Percentiles rank a stretch among this genome's conserved stretches.
Evolutionary conservation across 2,888 invertebrate species (phyloP).

Genomic region (Heliothis peltigera): DNA sequence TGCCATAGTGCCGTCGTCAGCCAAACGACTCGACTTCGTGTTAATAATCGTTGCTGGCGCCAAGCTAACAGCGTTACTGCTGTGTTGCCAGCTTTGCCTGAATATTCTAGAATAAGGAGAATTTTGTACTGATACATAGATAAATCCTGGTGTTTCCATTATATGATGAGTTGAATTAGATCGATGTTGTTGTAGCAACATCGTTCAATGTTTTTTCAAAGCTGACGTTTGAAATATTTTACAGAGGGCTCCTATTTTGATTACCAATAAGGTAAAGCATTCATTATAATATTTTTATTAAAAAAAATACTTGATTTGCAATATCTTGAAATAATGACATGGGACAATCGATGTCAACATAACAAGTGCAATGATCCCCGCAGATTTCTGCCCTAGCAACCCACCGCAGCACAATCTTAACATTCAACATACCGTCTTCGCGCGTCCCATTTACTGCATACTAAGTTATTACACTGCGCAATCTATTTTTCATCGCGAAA

Average conservation of each 20-base stretch:
- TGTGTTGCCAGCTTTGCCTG: slow-evolving; percentile 18
- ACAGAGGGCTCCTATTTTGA: too few relatives aligned
- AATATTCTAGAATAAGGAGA: background rate
- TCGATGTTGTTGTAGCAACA: background rate
- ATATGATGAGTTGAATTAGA: background rate
- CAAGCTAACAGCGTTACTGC: slow-evolving; percentile 39
- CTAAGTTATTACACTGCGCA: slow-evolving; percentile 53
- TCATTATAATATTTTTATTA: too few relatives aligned
- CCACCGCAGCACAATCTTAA: slow-evolving; percentile 48
- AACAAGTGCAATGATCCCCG: background rate
- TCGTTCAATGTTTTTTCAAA: background rate
- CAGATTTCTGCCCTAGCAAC: slow-evolving; percentile 8
- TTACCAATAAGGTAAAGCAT: too few relatives aligned
- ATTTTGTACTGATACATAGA: background rate
- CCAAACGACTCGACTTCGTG: slow-evolving; percentile 40
- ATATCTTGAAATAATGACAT: too few relatives aligned
- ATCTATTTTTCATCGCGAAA: slow-evolving; percentile 60
- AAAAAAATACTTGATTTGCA: background rate
- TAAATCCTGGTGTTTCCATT: background rate
- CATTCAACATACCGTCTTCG: slow-evolving; percentile 53
- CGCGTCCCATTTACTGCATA: slow-evolving; percentile 55
- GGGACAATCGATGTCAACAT: background rate
- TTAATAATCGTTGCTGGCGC: slow-evolving; percentile 49
- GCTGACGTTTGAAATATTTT: too few relatives aligned
- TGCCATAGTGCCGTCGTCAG: slow-evolving; percentile 21